Evolutionary conservation across 2,888 invertebrate species (phyloP), one percentile per base, ranked within the genome.

Genomic region (Carabus problematicus): DNA sequence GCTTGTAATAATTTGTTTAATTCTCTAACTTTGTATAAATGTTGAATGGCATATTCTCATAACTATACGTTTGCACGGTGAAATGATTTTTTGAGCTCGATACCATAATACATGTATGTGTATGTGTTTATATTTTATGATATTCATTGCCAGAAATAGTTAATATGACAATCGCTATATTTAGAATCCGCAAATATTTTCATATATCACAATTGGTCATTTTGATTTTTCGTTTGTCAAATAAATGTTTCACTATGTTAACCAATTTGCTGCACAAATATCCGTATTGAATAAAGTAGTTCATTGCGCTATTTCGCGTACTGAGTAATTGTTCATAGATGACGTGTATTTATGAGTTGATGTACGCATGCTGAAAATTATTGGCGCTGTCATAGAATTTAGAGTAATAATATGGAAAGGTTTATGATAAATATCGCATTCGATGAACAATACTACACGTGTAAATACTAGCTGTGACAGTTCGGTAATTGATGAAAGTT

Each of bases 321-420:
- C n/a, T 14, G 40, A 40, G 29, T 62, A 60, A 43, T 60, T 60
- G 16, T 42, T 62, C n/a, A 47, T n/a, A 47, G 19, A 29, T 47
- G 47, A 47, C 47, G 29, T 45, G 45, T 62, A 47, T 62, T 62
- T 62, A 49, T 49, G 49, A 29, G 45, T 47, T 14, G 39, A 49
- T 45, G 8, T 41, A 40, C 47, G 14, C 41, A 58, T 40, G 18
- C 1, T 45, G 61, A 49, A 49, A 62, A 58, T 58, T 58, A 58
- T 14, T 41, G 58, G 1, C n/a, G 58, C 12, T 58, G 19, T 55
- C 6, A 55, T 29, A 18, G 19, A 55, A 19, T 19, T 19, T 8
- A 29, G 6, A 29, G 29, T 29, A 29, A 29, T 29, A 29, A 1
- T 18, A 19, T n/a, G 55, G 2, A 55, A 52, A n/a, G 11, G 19